A percentile compares a stretch with the other conserved stretches of the same genome.
These are phyloP conservation scores for Arctia plantaginis DNA, from an alignment of 2,888 invertebrate species.

Conservation along the genomic window DNA sequence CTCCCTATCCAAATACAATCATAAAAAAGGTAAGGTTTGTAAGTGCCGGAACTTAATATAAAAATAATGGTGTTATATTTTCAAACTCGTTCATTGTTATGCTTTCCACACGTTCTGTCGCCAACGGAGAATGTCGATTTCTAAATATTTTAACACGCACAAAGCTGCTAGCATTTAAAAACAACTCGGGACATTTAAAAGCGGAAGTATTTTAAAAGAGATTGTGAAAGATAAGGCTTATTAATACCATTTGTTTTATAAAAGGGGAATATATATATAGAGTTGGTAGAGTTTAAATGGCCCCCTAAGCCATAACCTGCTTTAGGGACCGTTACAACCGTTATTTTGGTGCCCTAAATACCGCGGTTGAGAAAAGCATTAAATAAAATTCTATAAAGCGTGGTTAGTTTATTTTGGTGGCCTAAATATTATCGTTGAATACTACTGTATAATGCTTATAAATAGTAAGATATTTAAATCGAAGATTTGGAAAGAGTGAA, in stretches of 20 bases:
- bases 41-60: background rate
- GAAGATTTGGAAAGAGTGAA: background rate
- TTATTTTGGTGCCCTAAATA: constrained; percentile 34
- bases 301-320: constrained; percentile 30
- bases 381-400: background rate
- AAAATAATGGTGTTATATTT: constrained; percentile 1
- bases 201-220: constrained; percentile 36
- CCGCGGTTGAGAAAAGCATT: constrained; percentile 11
- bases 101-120: constrained; percentile 29
- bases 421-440: background rate
- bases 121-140: constrained; percentile 30
- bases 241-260: constrained; percentile 10
- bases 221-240: constrained; percentile 17
- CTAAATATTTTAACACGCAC: constrained; percentile 38
- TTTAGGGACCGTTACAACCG: constrained; percentile 40
- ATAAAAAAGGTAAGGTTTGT: background rate
- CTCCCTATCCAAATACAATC: background rate
- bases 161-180: constrained; percentile 22
- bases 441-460: background rate
- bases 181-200: constrained; percentile 28
- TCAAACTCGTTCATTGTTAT: constrained; percentile 27
- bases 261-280: constrained; percentile 22
- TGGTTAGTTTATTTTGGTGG: background rate
- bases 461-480: background rate
- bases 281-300: constrained; percentile 31